Evolutionary conservation across 1,140 invertebrate species (phyloP).

Genomic region (Zaprionus camerounensis): DNA sequence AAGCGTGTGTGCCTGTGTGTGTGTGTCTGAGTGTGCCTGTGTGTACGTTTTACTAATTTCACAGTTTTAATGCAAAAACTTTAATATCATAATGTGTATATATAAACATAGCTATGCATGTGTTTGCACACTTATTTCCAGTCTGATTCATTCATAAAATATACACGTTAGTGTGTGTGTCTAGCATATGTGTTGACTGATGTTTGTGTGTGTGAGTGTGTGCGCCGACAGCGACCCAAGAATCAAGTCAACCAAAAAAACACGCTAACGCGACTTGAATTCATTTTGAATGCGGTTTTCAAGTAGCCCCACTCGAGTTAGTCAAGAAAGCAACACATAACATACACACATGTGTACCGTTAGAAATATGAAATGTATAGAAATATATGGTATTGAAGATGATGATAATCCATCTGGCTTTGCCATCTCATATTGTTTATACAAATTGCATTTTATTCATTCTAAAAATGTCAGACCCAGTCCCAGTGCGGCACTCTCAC

Average conservation of each 20-base stretch:
- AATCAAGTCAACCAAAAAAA: constrained; percentile 37
- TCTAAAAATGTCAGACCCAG: constrained; percentile 25
- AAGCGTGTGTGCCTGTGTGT: background rate
- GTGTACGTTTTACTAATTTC: background rate
- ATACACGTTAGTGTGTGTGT: constrained; percentile 17
- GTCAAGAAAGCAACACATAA: constrained; percentile 20
- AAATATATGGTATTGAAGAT: constrained; percentile 19
- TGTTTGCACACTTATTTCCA: constrained; percentile 65
- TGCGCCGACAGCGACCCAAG: constrained; percentile 30
- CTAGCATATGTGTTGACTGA: background rate
- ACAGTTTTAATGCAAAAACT: background rate
- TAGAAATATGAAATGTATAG: constrained; percentile 18
- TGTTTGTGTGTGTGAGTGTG: background rate
- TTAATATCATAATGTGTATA: background rate
- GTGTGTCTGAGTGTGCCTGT: background rate
- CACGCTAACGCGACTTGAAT: constrained; percentile 41
- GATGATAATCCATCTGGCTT: background rate
- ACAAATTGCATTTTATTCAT: constrained; percentile 48
- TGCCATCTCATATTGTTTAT: constrained; percentile 27
- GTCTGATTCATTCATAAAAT: constrained; percentile 82
- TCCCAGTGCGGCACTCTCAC: background rate
- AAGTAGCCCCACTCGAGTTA: constrained; percentile 45
- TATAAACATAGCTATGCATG: constrained; percentile 26
- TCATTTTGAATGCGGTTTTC: constrained; percentile 44
- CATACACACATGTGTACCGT: constrained; percentile 1